Evolutionary conservation across 1,140 invertebrate genomes (phyloP).

Genomic region (Leptestheria dahalacensis): DNA sequence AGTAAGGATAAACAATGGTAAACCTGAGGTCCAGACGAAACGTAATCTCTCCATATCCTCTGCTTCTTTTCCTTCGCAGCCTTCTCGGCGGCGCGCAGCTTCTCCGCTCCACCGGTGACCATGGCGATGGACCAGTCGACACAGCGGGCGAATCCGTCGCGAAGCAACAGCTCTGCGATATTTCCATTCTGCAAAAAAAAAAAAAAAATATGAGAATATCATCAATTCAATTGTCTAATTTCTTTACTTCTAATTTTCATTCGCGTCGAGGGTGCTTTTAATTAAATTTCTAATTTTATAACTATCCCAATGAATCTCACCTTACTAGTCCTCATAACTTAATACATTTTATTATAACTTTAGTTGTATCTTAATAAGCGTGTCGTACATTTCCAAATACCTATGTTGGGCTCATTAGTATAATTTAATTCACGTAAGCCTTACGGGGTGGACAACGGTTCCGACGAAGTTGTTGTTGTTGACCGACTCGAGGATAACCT

Average conservation of each 20-base stretch:
- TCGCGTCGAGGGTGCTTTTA: too few relatives aligned
- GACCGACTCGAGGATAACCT: slow-evolving; percentile 78
- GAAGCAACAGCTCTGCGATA: slow-evolving; percentile 82
- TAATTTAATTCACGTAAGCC: too few relatives aligned
- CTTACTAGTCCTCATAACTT: too few relatives aligned
- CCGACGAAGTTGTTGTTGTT: slow-evolving; percentile 77
- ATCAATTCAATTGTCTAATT: neutral
- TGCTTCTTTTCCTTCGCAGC: slow-evolving; percentile 72
- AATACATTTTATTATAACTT: too few relatives aligned
- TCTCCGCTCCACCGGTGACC: slow-evolving; percentile 64
- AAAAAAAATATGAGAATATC: too few relatives aligned
- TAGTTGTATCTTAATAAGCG: too few relatives aligned
- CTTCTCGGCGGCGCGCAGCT: slow-evolving; percentile 67
- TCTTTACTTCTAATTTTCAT: too few relatives aligned
- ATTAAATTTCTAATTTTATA: too few relatives aligned
- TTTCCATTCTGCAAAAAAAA: slow-evolving; percentile 52
- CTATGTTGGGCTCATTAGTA: too few relatives aligned
- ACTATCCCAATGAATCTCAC: too few relatives aligned
- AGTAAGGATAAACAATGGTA: neutral
- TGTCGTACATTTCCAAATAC: too few relatives aligned
- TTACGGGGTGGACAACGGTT: slow-evolving; percentile 80
- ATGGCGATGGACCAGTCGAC: slow-evolving; percentile 94
- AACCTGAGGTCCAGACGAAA: slow-evolving; percentile 20
- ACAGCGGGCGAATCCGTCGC: slow-evolving; percentile 84
- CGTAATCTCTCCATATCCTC: slow-evolving; percentile 76